Conservation (phyloP, 2,888 invertebrate genomes). For the Archips xylosteana region DNA sequence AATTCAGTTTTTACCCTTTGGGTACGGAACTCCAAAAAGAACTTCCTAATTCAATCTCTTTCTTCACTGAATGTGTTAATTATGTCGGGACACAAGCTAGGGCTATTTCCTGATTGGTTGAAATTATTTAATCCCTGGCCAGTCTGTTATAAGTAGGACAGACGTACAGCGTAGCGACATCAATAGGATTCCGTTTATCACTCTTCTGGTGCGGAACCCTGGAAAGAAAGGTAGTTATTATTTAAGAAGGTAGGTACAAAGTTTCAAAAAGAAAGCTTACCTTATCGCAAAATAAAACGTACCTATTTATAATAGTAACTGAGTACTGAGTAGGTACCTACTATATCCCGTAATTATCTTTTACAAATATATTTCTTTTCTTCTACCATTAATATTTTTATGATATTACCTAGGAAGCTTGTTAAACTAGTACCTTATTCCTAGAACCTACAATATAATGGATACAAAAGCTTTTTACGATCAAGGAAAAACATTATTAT, state of each 20-base stretch:
- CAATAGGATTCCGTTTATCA: too few species aligned
- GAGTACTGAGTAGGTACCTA: not conserved
- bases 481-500: not conserved
- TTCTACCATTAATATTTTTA: not conserved
- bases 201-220: too few species aligned
- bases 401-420: not conserved
- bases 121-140: too few species aligned
- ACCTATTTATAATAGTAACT: not conserved
- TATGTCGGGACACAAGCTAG: too few species aligned
- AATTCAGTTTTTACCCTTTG: not conserved
- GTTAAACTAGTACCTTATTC: not conserved
- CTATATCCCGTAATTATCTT: not conserved
- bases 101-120: too few species aligned
- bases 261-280: not conserved
- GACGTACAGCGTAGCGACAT: too few species aligned
- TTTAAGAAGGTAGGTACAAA: too few species aligned
- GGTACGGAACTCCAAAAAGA: not conserved
- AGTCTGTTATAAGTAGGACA: too few species aligned
- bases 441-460: not conserved
- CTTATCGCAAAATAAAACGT: not conserved
- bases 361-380: not conserved
- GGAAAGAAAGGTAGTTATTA: too few species aligned
- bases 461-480: not conserved
- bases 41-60: too few species aligned
- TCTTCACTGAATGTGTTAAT: too few species aligned